Evolutionary conservation across 2,113 vertebrate genomes (phyloP).

Genomic region (Cyanistes caeruleus): DNA sequence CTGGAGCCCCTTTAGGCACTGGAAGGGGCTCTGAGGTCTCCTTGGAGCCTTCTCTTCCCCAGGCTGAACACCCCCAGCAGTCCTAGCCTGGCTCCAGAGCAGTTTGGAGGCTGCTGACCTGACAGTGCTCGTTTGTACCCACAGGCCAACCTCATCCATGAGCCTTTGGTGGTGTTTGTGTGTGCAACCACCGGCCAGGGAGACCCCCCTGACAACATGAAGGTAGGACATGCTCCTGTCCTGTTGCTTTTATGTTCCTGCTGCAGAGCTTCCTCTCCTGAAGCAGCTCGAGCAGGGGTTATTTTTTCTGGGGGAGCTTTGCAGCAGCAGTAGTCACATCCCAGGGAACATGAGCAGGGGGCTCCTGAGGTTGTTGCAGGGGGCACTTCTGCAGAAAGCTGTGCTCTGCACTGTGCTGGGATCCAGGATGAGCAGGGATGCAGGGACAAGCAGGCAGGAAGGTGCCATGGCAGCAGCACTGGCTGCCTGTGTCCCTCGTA

Average conservation of each 20-base stretch:
- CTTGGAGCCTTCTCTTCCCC: background rate
- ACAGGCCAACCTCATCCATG: slow-evolving; percentile 87
- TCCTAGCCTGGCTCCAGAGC: background rate
- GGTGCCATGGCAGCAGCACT: background rate
- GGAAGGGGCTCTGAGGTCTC: background rate
- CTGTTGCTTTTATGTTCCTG: background rate
- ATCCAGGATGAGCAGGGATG: accelerated
- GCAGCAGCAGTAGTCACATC: background rate
- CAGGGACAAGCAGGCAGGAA: background rate
- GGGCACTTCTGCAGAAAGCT: background rate
- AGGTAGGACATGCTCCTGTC: slow-evolving; percentile 70
- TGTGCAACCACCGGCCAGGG: slow-evolving; percentile 94
- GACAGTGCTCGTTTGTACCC: background rate
- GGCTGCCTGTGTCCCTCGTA: background rate
- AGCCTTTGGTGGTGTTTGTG: slow-evolving; percentile 90
- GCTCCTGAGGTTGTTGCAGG: background rate
- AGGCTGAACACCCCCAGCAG: background rate
- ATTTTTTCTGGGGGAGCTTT: background rate
- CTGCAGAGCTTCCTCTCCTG: background rate
- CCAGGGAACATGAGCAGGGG: accelerated
- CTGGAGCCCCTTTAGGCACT: background rate
- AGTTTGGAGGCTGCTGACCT: background rate
- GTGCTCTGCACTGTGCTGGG: accelerated
- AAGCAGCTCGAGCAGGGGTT: background rate
- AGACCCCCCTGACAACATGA: slow-evolving; percentile 98